Conservation (phyloP, 2,113 vertebrate species). For the Ptychochromis oligacanthus region DNA sequence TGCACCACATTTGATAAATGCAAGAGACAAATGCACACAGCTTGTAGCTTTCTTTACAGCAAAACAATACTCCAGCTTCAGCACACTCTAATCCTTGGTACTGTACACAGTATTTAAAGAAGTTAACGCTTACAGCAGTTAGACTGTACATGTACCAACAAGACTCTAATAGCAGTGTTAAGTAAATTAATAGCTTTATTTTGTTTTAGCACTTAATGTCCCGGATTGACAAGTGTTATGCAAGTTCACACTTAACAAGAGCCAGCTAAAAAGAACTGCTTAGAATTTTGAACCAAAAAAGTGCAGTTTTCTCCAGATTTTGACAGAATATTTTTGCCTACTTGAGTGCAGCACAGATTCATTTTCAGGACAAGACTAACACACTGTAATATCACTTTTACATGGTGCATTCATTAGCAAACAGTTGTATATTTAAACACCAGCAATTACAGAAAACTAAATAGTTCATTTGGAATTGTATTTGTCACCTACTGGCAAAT, state of each 20-base stretch:
- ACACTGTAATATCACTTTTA: neutral
- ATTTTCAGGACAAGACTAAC: neutral
- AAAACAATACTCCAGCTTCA: neutral
- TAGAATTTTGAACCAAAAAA: neutral
- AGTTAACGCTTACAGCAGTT: neutral
- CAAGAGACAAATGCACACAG: neutral
- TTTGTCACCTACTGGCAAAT: neutral
- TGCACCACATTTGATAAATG: neutral
- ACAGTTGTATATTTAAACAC: neutral
- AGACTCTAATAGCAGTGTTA: neutral
- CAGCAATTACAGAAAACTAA: neutral
- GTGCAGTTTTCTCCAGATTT: neutral
- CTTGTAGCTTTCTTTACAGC: neutral
- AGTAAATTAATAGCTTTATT: neutral
- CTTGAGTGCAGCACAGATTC: neutral
- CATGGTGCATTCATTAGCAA: neutral
- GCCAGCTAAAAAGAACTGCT: neutral
- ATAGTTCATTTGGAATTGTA: neutral
- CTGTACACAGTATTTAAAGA: neutral
- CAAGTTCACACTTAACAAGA: neutral
- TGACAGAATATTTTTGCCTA: neutral
- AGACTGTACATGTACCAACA: neutral
- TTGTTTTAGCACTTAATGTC: neutral
- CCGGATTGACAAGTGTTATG: neutral
- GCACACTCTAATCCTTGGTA: neutral